Conservation (phyloP, 2,888 invertebrate genomes). For the Apamea sordens region DNA sequence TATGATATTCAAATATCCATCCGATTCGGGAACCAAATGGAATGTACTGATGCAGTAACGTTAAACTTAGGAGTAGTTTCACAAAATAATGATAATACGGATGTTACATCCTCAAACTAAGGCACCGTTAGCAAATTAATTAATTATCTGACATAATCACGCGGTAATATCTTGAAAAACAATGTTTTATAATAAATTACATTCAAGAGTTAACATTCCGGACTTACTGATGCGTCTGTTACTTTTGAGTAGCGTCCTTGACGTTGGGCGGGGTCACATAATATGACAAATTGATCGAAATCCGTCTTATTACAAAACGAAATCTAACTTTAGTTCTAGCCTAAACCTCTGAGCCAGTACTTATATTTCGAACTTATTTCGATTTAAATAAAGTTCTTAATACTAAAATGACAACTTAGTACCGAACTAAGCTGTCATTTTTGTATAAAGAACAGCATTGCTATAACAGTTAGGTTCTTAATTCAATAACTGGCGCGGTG, state of each 20-base stretch:
- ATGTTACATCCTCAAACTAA: slow-evolving; percentile 38
- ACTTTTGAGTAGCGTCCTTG: background rate
- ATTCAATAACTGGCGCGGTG: too few species aligned
- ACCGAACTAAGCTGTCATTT: too few species aligned
- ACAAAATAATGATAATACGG: slow-evolving; percentile 17
- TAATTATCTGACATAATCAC: slow-evolving; percentile 11
- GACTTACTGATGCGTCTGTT: background rate
- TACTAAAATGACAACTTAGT: too few species aligned
- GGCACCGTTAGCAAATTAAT: slow-evolving; percentile 42
- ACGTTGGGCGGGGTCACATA: too few species aligned
- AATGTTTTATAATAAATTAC: background rate
- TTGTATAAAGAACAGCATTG: too few species aligned
- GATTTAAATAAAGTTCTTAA: too few species aligned
- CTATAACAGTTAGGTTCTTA: too few species aligned
- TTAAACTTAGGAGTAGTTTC: slow-evolving; percentile 36
- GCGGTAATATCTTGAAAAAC: background rate
- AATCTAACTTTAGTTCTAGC: too few species aligned
- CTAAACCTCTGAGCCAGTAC: too few species aligned
- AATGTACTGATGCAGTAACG: slow-evolving; percentile 74
- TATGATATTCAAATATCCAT: slow-evolving; percentile 72
- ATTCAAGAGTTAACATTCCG: background rate
- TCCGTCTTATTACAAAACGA: too few species aligned
- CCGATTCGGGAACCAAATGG: slow-evolving; percentile 79
- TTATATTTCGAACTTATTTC: too few species aligned
- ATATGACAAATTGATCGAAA: background rate